phyloP scores from a whole-genome alignment of 92 coral and sea anemone genomes.

The Diadumene lineata region DNA sequence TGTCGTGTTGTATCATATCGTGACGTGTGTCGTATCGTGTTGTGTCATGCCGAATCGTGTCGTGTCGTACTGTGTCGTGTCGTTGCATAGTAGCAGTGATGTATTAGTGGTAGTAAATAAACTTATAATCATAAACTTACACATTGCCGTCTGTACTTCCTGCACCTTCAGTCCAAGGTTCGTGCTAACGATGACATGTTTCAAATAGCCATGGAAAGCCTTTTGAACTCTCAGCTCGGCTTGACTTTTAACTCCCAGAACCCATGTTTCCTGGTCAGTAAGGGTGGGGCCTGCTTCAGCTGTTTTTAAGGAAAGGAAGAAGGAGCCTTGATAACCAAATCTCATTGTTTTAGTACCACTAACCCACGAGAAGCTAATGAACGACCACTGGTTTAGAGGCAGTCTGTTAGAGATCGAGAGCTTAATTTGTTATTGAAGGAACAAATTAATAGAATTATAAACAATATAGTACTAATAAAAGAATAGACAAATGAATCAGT shows the following conservation, averaged over 20 bases:
- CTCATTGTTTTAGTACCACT: neutral
- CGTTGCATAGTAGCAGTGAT: too few species aligned
- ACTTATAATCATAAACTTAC: neutral
- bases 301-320: neutral
- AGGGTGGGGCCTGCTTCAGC: neutral
- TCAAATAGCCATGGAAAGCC: neutral
- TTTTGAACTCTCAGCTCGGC: neutral
- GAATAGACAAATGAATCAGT: neutral
- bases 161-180: neutral
- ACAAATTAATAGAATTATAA: neutral
- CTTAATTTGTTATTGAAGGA: too few species aligned
- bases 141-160: neutral
- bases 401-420: neutral
- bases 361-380: neutral
- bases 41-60: too few species aligned
- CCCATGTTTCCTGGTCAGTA: neutral
- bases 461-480: too few species aligned
- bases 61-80: too few species aligned
- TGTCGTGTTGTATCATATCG: too few species aligned
- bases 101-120: too few species aligned
- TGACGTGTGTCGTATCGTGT: too few species aligned
- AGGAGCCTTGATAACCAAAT: neutral
- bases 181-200: neutral
- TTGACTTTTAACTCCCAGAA: neutral
- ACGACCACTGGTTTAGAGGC: neutral